These are phyloP conservation scores for Chrysoperla carnea DNA, from an alignment of 1,140 invertebrate species.

Conservation along the genomic window DNA sequence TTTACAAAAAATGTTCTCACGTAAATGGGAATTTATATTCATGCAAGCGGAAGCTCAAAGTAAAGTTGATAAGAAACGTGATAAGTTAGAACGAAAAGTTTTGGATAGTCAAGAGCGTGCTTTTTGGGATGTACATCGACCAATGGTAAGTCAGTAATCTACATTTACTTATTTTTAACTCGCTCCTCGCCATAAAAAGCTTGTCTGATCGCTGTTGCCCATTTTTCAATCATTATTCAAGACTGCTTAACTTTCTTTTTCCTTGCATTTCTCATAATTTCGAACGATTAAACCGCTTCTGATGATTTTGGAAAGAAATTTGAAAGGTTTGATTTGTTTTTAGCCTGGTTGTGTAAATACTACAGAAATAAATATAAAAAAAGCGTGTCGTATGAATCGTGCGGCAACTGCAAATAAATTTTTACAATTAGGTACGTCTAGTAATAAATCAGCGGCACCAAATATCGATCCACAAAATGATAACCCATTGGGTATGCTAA, in stretches of 20 bases:
- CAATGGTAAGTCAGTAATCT: conserved; percentile 67
- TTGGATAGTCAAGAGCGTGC: conserved; percentile 97
- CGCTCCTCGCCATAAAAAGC: too few species aligned
- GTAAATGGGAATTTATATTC: conserved; percentile 99
- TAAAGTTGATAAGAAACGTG: conserved; percentile 97
- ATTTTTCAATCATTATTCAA: too few species aligned
- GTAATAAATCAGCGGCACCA: conserved; percentile 40
- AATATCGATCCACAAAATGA: conserved; percentile 27
- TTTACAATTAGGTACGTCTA: conserved; percentile 27
- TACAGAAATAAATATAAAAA: conserved; percentile 95
- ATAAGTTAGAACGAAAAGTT: conserved; percentile 95
- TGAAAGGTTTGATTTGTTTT: too few species aligned
- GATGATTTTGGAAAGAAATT: not conserved
- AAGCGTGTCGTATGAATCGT: conserved; percentile 75
- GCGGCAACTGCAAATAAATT: conserved; percentile 35
- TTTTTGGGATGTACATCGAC: conserved; percentile 98
- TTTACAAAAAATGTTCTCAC: conserved; percentile 96
- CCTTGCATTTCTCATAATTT: too few species aligned
- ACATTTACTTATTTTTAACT: conserved; percentile 1
- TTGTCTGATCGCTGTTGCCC: too few species aligned
- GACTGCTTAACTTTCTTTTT: too few species aligned
- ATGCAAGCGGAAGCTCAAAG: conserved; percentile 82
- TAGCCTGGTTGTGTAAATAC: conserved; percentile 97
- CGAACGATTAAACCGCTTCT: too few species aligned
- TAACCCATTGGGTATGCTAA: conserved; percentile 13